phyloP scores from a whole-genome alignment of 2,113 vertebrate species.

The Riparia riparia region DNA sequence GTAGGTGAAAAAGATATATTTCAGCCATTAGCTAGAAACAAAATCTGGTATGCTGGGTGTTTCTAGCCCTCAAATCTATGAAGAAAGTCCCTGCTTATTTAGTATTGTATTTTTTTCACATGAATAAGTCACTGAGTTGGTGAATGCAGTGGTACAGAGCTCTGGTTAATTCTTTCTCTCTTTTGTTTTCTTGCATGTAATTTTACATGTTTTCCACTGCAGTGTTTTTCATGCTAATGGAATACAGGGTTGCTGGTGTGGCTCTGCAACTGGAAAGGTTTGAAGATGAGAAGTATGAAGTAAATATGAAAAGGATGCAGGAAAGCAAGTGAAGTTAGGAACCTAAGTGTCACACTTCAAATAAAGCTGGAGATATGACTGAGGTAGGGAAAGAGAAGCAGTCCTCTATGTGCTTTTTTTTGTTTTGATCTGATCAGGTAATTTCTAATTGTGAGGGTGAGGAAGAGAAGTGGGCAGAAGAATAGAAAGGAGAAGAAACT shows the following conservation, averaged over 20 bases:
- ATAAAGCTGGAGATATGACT: not conserved
- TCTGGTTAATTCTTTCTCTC: not conserved
- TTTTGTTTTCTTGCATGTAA: not conserved
- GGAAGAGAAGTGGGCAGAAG: not conserved
- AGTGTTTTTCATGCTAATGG: not conserved
- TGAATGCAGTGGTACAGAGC: fast-evolving
- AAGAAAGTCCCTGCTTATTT: not conserved
- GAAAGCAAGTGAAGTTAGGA: not conserved
- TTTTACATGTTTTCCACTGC: not conserved
- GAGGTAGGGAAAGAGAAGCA: not conserved
- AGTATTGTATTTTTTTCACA: not conserved
- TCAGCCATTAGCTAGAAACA: not conserved
- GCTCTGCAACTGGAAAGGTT: not conserved
- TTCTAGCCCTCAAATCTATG: not conserved
- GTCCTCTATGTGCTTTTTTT: not conserved
- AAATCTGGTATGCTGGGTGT: not conserved
- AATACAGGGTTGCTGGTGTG: not conserved
- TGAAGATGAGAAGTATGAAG: not conserved
- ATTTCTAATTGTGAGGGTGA: not conserved
- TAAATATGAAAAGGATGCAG: not conserved
- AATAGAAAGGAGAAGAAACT: not conserved
- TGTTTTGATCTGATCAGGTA: not conserved
- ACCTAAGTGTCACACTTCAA: not conserved
- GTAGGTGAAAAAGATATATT: not conserved
- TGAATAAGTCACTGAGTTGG: not conserved